Base-by-base conservation (phyloP, 2,797 vertebrate genomes). In the Ibycter americanus region DNA sequence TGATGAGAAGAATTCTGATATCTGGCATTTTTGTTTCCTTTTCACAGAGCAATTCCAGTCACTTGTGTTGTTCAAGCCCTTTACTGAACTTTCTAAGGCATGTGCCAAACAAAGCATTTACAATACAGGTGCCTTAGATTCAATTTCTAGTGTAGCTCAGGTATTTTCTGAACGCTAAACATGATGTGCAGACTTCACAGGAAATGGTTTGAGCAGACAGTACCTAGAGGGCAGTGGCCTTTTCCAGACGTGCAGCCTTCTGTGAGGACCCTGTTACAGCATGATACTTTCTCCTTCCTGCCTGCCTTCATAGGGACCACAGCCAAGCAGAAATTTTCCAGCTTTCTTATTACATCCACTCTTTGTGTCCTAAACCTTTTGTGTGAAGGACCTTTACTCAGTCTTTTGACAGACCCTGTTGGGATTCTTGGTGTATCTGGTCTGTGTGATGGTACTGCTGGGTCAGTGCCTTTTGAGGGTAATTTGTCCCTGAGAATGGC, bases 231-330 rank as follows among this genome's bases (percentile, higher is more conserved):
- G 29, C 32, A 54, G 34, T 21, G 26, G 13, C 32, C 7, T 63
- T 55, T 56, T 59, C 20, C 31, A 6, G 18, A 11, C 4, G 0
- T 29, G 27, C 36, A 74, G 26, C 34, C 22, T 72, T 91, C 23
- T 0, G 0, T 42, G 32, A 51, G 34, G 11, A 46, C 34, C 15
- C 21, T 51, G 1, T 65, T 74, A 17, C 31, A 31, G 15, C 22
- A 25, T 19, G 67, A 22, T 61, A 12, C 12, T 19, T 65, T 38
- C 18, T 84, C 29, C 36, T 20, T 31, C 25, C 31, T 70, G 16
- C 18, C 29, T 67, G 47, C 40, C 62, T 80, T 83, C 18, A 6
- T 2, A 25, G 59, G 12, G 36, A 46, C 62, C n/a, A 61, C 7
- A 85, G 49, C n/a, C 31, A 91, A 79, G 40, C 62, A 72, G 54